phyloP scores from a whole-genome alignment of 2,113 vertebrate genomes.

The Nesoenas mayeri region DNA sequence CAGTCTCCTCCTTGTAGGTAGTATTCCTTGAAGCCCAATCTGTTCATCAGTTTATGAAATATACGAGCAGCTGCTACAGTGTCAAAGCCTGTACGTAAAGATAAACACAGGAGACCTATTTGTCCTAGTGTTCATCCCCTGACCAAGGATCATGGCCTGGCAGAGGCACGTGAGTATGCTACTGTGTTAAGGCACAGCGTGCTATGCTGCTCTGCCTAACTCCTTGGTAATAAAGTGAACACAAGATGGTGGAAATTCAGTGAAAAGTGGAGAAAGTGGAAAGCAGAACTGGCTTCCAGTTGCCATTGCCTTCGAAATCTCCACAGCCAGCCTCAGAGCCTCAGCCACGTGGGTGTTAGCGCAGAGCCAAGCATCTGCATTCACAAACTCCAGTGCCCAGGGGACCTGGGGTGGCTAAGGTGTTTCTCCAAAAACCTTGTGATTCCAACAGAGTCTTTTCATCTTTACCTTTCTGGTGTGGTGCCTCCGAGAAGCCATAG shows the following conservation, averaged over 20 bases:
- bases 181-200: neutral
- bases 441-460: neutral
- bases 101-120: neutral
- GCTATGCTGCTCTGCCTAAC: neutral
- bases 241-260: neutral
- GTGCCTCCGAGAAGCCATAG: constrained; percentile 87
- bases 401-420: neutral
- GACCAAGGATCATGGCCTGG: neutral
- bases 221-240: neutral
- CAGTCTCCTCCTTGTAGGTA: constrained; percentile 92
- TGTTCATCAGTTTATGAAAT: constrained; percentile 89
- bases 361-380: neutral
- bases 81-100: constrained; percentile 75
- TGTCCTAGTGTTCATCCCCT: neutral
- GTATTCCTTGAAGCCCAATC: constrained; percentile 84
- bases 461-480: constrained; percentile 74
- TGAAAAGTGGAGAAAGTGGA: neutral
- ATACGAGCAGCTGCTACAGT: constrained; percentile 77
- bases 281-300: neutral
- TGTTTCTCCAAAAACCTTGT: neutral
- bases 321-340: neutral
- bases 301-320: neutral
- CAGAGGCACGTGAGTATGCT: fast-evolving
- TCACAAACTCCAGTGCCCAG: neutral
- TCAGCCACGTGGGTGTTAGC: neutral